Conservation (phyloP, 2,888 invertebrate genomes). For the Sphaerophoria rueppellii region DNA sequence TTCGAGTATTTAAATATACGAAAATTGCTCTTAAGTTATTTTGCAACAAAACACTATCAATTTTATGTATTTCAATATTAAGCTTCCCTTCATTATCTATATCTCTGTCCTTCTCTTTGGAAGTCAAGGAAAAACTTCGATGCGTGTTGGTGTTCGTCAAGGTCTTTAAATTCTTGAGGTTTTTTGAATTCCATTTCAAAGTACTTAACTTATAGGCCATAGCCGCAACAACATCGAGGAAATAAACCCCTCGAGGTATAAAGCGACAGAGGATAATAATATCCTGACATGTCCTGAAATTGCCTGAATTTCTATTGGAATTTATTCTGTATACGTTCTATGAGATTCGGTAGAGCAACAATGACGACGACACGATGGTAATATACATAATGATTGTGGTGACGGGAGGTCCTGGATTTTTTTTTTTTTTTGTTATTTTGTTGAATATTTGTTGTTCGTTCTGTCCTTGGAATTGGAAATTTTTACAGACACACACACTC, state of each 20-base stretch:
- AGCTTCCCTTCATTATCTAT: not conserved
- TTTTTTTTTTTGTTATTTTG: not conserved
- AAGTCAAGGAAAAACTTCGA: not conserved
- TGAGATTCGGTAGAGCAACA: conserved; percentile 6
- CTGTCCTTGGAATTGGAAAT: conserved; percentile 8
- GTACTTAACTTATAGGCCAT: conserved; percentile 2
- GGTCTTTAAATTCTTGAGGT: conserved; percentile 7
- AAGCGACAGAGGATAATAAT: conserved; percentile 52
- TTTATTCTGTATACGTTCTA: conserved; percentile 46
- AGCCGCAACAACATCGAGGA: conserved; percentile 4
- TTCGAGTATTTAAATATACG: conserved; percentile 1
- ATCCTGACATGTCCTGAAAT: conserved; percentile 36
- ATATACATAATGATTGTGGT: conserved; percentile 14
- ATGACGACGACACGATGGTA: not conserved
- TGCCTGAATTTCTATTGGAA: conserved; percentile 56
- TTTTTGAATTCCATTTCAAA: not conserved
- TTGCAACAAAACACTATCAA: conserved; percentile 16
- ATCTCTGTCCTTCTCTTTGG: no score
- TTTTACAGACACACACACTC: not conserved
- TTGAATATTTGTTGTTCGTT: no score
- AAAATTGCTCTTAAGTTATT: conserved; percentile 9
- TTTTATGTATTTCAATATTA: conserved; percentile 17
- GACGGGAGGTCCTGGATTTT: conserved; percentile 2
- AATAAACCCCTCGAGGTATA: conserved; percentile 17
- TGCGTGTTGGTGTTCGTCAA: not conserved